Percentiles rank a stretch among this genome's conserved stretches.
Conservation (phyloP, 1,140 invertebrate genomes). For the Drosophila murphyi region DNA sequence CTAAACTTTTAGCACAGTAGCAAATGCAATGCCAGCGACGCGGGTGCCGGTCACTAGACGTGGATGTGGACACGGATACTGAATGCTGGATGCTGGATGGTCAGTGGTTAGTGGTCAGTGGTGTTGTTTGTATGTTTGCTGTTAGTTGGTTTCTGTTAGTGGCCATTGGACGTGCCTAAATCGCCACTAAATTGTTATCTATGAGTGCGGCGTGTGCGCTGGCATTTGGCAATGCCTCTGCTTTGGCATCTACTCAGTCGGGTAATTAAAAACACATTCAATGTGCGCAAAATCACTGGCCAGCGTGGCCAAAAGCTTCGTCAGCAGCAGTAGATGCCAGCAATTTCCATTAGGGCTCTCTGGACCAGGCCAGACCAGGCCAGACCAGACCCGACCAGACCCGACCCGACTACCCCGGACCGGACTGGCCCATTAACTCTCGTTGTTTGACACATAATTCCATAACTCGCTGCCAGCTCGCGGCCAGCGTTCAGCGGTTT, state of each 20-base stretch:
- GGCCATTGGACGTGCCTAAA: constrained; percentile 74
- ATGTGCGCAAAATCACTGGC: constrained; percentile 81
- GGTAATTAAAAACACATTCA: constrained; percentile 83
- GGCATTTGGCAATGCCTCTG: constrained; percentile 61
- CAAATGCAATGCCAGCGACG: constrained; percentile 52
- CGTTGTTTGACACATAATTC: constrained; percentile 82
- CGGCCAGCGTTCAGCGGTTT: constrained; percentile 37
- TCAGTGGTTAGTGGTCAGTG: constrained; percentile 13
- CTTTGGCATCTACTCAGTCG: constrained; percentile 56
- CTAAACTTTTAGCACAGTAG: constrained; percentile 83
- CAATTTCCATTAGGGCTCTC: constrained; percentile 65
- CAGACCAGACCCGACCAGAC: background rate
- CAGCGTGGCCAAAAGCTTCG: constrained; percentile 23
- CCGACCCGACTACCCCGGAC: background rate
- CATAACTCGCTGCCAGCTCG: constrained; percentile 66
- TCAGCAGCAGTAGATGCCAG: constrained; percentile 9
- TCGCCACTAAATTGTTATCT: constrained; percentile 82
- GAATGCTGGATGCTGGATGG: constrained; percentile 29
- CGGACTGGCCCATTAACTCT: constrained; percentile 72
- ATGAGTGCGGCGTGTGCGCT: constrained; percentile 78
- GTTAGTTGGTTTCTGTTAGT: constrained; percentile 4
- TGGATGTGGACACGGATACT: constrained; percentile 46
- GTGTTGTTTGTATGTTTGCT: background rate
- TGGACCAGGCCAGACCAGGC: background rate
- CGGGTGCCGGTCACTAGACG: constrained; percentile 61